Conservation (phyloP, 2,113 vertebrate genomes). For the Lepidothrix coronata region DNA sequence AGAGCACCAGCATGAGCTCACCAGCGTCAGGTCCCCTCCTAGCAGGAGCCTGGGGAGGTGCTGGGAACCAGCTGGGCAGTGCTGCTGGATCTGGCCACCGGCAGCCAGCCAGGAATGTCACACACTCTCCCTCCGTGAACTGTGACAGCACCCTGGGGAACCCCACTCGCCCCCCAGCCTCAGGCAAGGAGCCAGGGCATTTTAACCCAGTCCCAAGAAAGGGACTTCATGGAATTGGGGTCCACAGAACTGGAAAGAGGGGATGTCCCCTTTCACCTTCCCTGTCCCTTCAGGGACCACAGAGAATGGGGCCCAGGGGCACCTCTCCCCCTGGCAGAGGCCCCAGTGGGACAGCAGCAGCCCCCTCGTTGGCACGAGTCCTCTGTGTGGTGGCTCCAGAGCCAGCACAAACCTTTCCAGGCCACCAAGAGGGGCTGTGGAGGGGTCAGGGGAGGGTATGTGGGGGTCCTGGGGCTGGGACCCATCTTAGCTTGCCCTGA, state of each 20-base stretch:
- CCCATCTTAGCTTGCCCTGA: not conserved
- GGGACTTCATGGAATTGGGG: accelerated
- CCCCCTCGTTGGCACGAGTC: not conserved
- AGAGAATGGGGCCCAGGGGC: not conserved
- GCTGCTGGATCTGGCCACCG: accelerated
- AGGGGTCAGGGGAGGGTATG: not conserved
- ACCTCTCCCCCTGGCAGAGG: not conserved
- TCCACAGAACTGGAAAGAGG: not conserved
- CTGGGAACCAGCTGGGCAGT: not conserved
- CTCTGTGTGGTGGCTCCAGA: not conserved
- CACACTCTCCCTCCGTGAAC: not conserved
- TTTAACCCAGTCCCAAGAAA: not conserved
- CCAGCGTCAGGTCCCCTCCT: accelerated
- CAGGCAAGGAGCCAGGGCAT: not conserved
- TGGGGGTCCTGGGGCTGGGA: not conserved
- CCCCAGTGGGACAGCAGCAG: not conserved
- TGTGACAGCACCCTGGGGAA: accelerated
- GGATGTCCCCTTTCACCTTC: not conserved
- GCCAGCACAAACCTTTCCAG: not conserved
- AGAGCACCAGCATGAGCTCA: not conserved
- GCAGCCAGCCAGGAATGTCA: not conserved
- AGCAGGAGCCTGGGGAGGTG: not conserved
- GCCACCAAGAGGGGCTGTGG: accelerated
- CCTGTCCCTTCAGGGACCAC: not conserved
- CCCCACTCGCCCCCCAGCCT: accelerated